These are phyloP conservation scores for Sphinx pinastri DNA, from an alignment of 2,888 invertebrate species.

Conservation along the genomic window DNA sequence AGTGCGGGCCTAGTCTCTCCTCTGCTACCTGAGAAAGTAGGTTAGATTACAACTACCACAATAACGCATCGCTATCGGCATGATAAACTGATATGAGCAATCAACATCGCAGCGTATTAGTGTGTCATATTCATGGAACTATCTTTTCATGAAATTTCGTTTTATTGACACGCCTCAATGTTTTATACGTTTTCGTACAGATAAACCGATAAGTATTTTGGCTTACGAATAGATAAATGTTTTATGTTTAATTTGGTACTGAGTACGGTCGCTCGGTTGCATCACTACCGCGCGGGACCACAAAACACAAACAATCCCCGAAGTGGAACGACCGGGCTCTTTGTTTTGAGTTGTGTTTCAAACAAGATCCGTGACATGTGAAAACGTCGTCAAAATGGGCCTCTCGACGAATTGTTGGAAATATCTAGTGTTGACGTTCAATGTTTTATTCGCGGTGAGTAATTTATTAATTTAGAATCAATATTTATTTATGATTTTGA, in stretches of 20 bases:
- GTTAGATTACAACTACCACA: slow-evolving; percentile 63
- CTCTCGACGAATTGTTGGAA: slow-evolving; percentile 80
- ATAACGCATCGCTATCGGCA: slow-evolving; percentile 55
- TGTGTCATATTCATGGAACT: slow-evolving; percentile 53
- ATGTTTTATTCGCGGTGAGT: slow-evolving; percentile 79
- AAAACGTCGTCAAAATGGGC: slow-evolving; percentile 69
- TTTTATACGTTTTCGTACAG: slow-evolving; percentile 42
- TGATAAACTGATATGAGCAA: slow-evolving; percentile 68
- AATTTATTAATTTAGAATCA: slow-evolving; percentile 28
- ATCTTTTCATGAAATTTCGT: slow-evolving; percentile 35
- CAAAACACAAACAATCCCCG: slow-evolving; percentile 70
- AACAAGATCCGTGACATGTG: slow-evolving; percentile 75
- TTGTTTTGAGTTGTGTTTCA: slow-evolving; percentile 73
- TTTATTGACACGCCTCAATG: slow-evolving; percentile 43
- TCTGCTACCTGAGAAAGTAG: slow-evolving; percentile 55
- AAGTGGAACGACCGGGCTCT: slow-evolving; percentile 72
- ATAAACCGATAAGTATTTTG: slow-evolving; percentile 51
- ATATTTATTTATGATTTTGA: slow-evolving; percentile 30
- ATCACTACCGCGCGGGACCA: slow-evolving; percentile 50
- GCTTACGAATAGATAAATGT: slow-evolving; percentile 52
- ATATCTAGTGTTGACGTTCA: slow-evolving; percentile 78
- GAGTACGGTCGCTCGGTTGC: slow-evolving; percentile 59
- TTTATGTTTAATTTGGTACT: slow-evolving; percentile 72
- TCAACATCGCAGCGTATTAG: slow-evolving; percentile 47
- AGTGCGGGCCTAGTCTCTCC: slow-evolving; percentile 43